Base-by-base conservation (phyloP, 2,797 vertebrate species). In the Lophius americanus region DNA sequence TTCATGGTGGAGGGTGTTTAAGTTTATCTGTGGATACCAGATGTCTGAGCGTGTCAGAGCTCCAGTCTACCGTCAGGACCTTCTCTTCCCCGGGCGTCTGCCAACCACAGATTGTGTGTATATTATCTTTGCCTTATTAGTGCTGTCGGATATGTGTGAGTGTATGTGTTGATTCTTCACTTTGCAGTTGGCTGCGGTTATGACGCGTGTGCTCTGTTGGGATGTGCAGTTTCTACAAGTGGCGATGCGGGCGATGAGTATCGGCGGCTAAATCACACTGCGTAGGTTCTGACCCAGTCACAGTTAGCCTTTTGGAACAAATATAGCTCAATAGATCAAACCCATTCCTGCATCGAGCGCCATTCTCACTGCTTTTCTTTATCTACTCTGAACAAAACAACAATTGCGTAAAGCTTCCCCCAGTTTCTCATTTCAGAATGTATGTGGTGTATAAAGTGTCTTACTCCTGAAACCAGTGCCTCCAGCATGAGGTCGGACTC, bases 21-120 rank as follows among this genome's bases (percentile, higher is more conserved):
- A 64, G 54, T 78, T 77, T 62, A 76, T 79, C 66, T 73, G n/a
- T 72, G 69, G 48, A 49, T 3, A 37, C 74, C 81, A 78, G 65
- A 83, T 75, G 81, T 79, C 14, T 60, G 58, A 60, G 46, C 63
- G 51, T 32, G n/a, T 51, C 61, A 47, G 60, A 63, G 58, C 51
- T 4, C 63, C 57, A 12, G 58, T 68, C 51, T 73, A 59, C 56
- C 63, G 67, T 75, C 64, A 75, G 59, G 53, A 52, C 32, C 51
- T 12, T 70, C 55, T 56, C 23, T 46, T 69, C 43, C 39, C 39
- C 1, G 53, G 58, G 64, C 67, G 70, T 76, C 70, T 77, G 43
- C 46, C 71, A 72, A 63, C 65, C 75, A 60, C 62, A 51, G 47
- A 64, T 37, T 14, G 33, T 61, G 73, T 60, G 53, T 61, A 41